Evolutionary conservation across 2,888 invertebrate genomes (phyloP).

Genomic region (Lathronympha strigana): DNA sequence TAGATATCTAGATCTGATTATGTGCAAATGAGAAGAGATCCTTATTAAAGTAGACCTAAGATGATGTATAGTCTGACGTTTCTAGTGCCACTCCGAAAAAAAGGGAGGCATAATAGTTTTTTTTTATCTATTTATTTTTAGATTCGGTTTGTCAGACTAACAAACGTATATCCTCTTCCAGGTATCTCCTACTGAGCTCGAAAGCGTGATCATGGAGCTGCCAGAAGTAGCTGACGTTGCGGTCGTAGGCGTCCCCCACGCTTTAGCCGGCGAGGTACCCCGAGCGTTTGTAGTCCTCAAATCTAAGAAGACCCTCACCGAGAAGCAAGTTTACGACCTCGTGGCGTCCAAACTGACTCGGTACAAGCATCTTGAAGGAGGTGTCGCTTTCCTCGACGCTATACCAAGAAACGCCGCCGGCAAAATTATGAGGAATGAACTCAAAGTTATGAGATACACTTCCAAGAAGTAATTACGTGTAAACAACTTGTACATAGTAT

Average conservation of each 20-base stretch:
- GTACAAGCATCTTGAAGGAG: constrained; percentile 89
- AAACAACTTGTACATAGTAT: constrained; percentile 28
- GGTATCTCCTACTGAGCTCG: constrained; percentile 94
- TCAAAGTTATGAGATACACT: constrained; percentile 73
- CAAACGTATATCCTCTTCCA: constrained; percentile 72
- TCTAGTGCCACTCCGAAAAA: too few species aligned
- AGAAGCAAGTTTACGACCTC: constrained; percentile 82
- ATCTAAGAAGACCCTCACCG: constrained; percentile 79
- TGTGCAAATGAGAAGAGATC: too few species aligned
- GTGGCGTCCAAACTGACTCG: constrained; percentile 87
- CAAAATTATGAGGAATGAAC: constrained; percentile 89
- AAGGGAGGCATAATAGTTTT: too few species aligned
- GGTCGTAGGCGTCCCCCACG: constrained; percentile 90
- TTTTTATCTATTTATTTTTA: too few species aligned
- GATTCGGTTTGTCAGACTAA: too few species aligned
- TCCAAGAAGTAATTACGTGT: constrained; percentile 48
- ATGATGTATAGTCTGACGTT: too few species aligned
- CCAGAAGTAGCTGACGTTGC: constrained; percentile 90
- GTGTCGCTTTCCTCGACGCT: constrained; percentile 86
- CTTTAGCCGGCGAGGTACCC: constrained; percentile 89
- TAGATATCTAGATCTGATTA: too few species aligned
- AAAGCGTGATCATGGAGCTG: constrained; percentile 89
- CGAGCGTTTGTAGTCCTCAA: constrained; percentile 88
- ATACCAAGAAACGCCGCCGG: constrained; percentile 91
- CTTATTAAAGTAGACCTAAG: too few species aligned